Evolutionary conservation across 64 coral and sea anemone genomes (phyloP).

Genomic region (Montipora sp.): DNA sequence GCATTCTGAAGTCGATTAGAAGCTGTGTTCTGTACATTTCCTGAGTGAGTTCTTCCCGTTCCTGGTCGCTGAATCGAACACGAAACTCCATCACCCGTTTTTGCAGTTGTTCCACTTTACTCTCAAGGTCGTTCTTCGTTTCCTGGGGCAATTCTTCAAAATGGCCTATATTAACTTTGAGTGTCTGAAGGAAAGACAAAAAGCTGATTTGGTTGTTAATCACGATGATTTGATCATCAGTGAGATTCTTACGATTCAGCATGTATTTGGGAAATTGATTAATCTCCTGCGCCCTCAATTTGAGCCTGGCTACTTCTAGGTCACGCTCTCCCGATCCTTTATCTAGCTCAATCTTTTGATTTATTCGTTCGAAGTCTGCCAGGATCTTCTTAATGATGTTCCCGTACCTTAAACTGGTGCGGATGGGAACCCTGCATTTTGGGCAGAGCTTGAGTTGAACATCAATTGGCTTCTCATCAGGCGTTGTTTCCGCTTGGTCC

Average conservation of each 20-base stretch:
- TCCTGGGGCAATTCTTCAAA: neutral
- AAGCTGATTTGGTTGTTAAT: constrained; percentile 60
- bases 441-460: constrained; percentile 62
- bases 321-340: neutral
- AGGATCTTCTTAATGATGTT: constrained; percentile 60
- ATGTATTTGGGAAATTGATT: neutral
- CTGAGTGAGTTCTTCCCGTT: constrained; percentile 60
- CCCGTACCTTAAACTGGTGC: constrained; percentile 48
- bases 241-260: neutral
- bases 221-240: constrained; percentile 29
- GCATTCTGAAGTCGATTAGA: constrained; percentile 2
- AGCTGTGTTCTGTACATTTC: constrained; percentile 52
- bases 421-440: constrained; percentile 49
- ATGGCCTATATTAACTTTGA: neutral
- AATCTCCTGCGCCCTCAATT: too few species aligned
- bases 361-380: constrained; percentile 46
- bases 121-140: neutral
- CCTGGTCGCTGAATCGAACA: constrained; percentile 38
- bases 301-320: too few species aligned
- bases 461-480: neutral
- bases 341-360: neutral
- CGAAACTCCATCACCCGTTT: constrained; percentile 14
- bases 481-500: constrained; percentile 21
- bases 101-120: constrained; percentile 26
- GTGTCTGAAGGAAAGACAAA: neutral